Base-by-base conservation (phyloP, 64 coral and sea anemone genomes). In the Trachythela sp. region DNA sequence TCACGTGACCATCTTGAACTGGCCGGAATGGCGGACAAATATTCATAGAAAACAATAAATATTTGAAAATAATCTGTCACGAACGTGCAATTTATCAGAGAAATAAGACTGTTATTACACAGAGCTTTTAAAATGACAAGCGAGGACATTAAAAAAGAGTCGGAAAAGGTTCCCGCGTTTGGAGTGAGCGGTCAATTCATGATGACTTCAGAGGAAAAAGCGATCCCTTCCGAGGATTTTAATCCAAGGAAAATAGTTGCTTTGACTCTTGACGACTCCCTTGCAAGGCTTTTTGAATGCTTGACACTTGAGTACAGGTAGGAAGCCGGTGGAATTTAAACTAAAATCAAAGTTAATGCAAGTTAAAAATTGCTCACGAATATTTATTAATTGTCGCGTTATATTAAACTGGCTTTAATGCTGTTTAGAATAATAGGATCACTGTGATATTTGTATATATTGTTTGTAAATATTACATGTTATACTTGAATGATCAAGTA, bases 281-380 rank as follows among this genome's bases (percentile, higher is more conserved):
- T 80, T 15, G 75, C 75, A 37, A 35, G 75, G 75, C 75, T 80
- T 39, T 80, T 80, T 80, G 75, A 80, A 80, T 80, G 75, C 33
- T 30, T 80, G 8, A 80, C 75, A 11, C 75, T 80, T 80, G 75
- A 80, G 34, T 80, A 80, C 32, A 80, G 75, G 75, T 36, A 80
- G 4, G 33, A 17, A 15, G 9, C 59, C 20, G 20, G 3, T 22
- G 59, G 3, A 22, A 68, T 80, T 80, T 30, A 80, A 80, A 13
- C 15, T 8, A 35, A 39, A 80, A 13, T 15, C 7, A 35, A 39
- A 35, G 8, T 35, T 35, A 15, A 20, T 34, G 31, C 9, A 10
- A 80, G 42, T 45, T 45, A 45, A 45, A 45, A 45, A 45, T 45
- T 45, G 4, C 42, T 45, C 42, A 45, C 11, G 11, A 45, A 6